A percentile compares a stretch with the other conserved stretches of the same genome.
phyloP scores from a whole-genome alignment of 1,140 invertebrate species.

The Trypoxylus dichotomus region DNA sequence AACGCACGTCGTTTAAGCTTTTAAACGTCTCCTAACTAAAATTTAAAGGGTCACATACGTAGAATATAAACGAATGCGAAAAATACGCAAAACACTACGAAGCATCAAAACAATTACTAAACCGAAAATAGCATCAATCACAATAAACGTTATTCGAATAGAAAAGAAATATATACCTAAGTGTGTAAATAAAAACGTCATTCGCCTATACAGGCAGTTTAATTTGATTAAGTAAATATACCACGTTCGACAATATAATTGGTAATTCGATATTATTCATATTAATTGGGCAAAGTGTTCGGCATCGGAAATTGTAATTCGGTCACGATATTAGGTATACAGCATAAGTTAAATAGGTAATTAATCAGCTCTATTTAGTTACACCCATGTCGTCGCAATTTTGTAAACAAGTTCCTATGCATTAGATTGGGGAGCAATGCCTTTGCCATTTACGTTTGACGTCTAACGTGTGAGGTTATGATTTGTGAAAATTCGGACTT shows the following conservation, averaged over 20 bases:
- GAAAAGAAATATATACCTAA: background rate
- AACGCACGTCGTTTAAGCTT: background rate
- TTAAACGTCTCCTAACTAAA: too few relatives aligned
- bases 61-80: too few relatives aligned
- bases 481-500: conserved; percentile 55
- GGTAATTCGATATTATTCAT: background rate
- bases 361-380: conserved; percentile 19
- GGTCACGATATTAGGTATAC: background rate
- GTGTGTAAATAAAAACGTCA: background rate
- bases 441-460: background rate
- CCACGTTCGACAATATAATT: too few relatives aligned
- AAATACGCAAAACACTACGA: too few relatives aligned
- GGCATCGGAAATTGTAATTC: background rate
- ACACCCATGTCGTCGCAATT: background rate
- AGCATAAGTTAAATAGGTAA: background rate
- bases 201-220: background rate
- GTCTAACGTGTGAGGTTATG: conserved; percentile 23
- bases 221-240: too few relatives aligned
- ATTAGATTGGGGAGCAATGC: background rate
- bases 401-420: background rate
- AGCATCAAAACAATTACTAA: background rate
- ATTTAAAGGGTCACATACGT: too few relatives aligned
- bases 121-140: background rate
- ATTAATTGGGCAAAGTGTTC: too few relatives aligned
- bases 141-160: background rate